phyloP scores from a whole-genome alignment of 2,888 invertebrate species.

The Gibbula magus region DNA sequence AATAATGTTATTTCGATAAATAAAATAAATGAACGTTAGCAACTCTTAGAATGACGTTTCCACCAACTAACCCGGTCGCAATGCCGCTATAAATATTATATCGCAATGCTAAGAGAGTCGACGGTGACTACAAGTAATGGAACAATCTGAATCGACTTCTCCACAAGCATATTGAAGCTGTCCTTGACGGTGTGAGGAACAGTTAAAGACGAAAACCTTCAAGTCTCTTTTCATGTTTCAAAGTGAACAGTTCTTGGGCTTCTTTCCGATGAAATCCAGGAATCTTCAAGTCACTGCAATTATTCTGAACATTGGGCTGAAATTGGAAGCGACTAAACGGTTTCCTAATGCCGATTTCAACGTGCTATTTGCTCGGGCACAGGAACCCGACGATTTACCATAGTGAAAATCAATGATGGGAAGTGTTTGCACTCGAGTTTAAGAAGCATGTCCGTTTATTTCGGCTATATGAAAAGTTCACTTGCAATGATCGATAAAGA shows the following conservation, averaged over 20 bases:
- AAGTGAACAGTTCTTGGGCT: slow-evolving; percentile 7
- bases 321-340: slow-evolving; percentile 22
- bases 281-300: slow-evolving; percentile 8
- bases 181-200: neutral
- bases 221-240: slow-evolving; percentile 16
- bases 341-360: slow-evolving; percentile 21
- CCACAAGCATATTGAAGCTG: no score
- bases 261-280: slow-evolving; percentile 22
- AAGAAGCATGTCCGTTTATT: slow-evolving; percentile 2
- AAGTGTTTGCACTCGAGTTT: slow-evolving; percentile 18
- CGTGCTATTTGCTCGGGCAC: slow-evolving; percentile 3
- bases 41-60: no score
- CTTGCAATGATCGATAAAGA: no score
- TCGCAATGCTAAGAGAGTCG: no score
- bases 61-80: no score
- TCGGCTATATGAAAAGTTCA: neutral
- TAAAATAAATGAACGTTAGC: no score
- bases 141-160: no score
- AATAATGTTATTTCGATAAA: no score
- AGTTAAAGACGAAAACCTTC: neutral
- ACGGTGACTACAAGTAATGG: no score
- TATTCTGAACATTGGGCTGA: slow-evolving; percentile 13
- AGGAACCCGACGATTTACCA: slow-evolving; percentile 9
- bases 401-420: slow-evolving; percentile 7
- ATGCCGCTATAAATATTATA: no score